Evolutionary conservation across 2,888 invertebrate genomes (phyloP), one percentile per base, ranked within the genome.

Genomic region (Acleris emargana): DNA sequence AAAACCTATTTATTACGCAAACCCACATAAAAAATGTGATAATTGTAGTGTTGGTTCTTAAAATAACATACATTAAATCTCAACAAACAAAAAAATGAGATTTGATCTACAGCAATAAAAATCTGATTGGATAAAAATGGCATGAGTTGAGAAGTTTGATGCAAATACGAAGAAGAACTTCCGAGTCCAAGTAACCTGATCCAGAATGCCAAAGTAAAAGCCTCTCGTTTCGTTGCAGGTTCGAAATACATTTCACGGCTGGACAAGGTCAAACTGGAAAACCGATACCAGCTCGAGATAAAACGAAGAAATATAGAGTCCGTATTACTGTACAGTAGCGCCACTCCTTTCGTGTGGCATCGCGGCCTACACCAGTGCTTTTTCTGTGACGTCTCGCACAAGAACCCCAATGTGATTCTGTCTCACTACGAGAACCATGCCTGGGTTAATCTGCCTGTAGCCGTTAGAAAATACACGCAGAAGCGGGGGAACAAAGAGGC

Each of bases 281-380:
- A 22, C 20, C 28, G 38, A 45, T 25, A 32, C 51, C 32, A 45
- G 32, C 45, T 61, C 51, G 51, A 61, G 51, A 52, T 5, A 20
- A 66, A 66, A 66, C 60, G 66, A 51, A 66, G 66, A 47, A 66
- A 66, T 55, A 61, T 66, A 17, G 66, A 61, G 16, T 55, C 61
- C 5, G 57, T 66, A 16, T 47, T 66, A 11, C 45, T 66, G n/a
- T 66, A 66, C 51, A 66, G 45, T 60, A 66, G 57, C 47, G 47
- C 47, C 5, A 61, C 57, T 1, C 66, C 66, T 13, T 66, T 66
- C 57, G 61, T 66, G 5, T 66, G 66, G 66, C 66, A 66, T 38
- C 60, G 61, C 16, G 66, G 66, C 7, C 55, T 47, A 38, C 47
- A 61, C 50, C 57, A 45, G 50, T 66, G 66, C 38, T 61, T 66